phyloP scores from a whole-genome alignment of 2,797 vertebrate genomes.

The Cottoperca gobio region DNA sequence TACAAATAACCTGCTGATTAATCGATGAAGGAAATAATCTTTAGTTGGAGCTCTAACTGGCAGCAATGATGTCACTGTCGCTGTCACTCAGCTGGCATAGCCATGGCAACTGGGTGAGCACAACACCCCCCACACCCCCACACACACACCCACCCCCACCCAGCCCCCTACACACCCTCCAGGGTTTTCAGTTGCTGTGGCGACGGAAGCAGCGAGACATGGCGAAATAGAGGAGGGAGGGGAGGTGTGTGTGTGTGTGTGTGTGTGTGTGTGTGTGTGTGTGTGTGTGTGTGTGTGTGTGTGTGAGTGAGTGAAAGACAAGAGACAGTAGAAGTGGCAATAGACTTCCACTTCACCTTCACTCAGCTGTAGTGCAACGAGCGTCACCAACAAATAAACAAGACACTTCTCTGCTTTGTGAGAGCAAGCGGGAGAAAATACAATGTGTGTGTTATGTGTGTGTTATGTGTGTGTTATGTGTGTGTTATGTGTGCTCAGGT shows the following conservation, averaged over 20 bases:
- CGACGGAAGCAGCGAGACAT: constrained; percentile 72
- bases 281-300: constrained; percentile 9
- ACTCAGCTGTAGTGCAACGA: constrained; percentile 54
- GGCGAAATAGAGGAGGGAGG: constrained; percentile 57
- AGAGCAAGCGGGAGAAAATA: not conserved
- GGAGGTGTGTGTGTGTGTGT: not conserved
- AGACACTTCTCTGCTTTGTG: constrained; percentile 11
- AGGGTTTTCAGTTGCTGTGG: constrained; percentile 79
- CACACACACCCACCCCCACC: constrained; percentile 50
- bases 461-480: constrained; percentile 5
- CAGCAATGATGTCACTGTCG: constrained; percentile 74
- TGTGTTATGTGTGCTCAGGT: constrained; percentile 7
- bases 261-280: constrained; percentile 11
- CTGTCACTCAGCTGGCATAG: constrained; percentile 76
- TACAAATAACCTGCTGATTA: no score
- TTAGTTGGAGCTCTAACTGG: not conserved
- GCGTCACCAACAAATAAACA: constrained; percentile 37
- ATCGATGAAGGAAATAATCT: no score
- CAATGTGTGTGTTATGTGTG: not conserved
- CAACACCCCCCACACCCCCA: constrained; percentile 26
- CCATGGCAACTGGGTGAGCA: constrained; percentile 74
- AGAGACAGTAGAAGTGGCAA: constrained; percentile 47
- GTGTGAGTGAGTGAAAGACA: constrained; percentile 18
- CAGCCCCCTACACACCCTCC: constrained; percentile 66
- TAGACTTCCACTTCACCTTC: constrained; percentile 63